Evolutionary conservation across 2,797 vertebrate genomes (phyloP).

Genomic region (Phalanger gymnotis): DNA sequence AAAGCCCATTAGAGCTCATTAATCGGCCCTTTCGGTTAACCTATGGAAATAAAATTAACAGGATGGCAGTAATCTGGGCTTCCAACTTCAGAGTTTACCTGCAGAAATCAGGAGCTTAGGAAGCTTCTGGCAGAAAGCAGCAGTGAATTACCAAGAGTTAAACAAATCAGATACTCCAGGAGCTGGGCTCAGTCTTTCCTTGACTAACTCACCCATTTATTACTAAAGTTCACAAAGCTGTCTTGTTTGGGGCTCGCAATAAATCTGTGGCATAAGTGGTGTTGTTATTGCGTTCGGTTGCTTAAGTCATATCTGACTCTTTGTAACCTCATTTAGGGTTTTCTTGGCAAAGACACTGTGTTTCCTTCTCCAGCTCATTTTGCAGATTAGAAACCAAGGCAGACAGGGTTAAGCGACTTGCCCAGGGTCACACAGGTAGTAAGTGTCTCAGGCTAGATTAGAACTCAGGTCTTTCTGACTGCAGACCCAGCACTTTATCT

Average conservation of each 20-base stretch:
- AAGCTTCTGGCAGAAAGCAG: background rate
- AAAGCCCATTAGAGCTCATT: constrained; percentile 79
- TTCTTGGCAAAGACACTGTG: background rate
- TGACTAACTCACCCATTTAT: background rate
- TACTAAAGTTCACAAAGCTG: background rate
- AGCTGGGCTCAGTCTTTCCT: background rate
- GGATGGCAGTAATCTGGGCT: constrained; percentile 70
- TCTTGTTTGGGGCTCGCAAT: background rate
- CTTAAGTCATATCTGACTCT: background rate
- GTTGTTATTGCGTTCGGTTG: background rate
- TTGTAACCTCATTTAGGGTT: background rate
- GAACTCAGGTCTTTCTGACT: background rate
- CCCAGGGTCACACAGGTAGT: background rate
- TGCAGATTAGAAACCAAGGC: background rate
- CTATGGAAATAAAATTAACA: constrained; percentile 81
- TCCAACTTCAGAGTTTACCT: constrained; percentile 24
- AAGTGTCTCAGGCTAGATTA: background rate
- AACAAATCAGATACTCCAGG: background rate
- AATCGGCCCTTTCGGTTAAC: constrained; percentile 78
- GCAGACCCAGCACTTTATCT: background rate
- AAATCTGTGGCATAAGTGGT: background rate
- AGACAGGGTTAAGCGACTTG: background rate
- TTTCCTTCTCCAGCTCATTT: background rate
- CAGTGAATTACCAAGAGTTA: background rate
- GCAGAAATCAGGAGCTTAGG: constrained; percentile 3